A percentile compares a stretch with the other conserved stretches of the same genome.
Evolutionary conservation across 2,888 invertebrate genomes (phyloP).

Genomic region (Lampropteryx suffumata): DNA sequence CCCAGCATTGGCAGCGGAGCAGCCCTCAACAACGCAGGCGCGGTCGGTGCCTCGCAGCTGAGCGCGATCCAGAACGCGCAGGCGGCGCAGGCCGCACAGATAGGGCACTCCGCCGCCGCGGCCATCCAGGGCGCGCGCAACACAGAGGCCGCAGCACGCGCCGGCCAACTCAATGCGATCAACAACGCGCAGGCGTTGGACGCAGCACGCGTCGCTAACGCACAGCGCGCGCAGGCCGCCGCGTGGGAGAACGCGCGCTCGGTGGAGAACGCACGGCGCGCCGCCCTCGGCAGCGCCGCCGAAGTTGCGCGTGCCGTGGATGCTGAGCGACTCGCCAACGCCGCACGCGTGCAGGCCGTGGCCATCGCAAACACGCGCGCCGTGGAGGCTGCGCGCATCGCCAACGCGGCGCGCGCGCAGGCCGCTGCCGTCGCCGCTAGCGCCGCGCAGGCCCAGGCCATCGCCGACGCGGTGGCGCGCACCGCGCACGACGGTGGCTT

Average conservation of each 20-base stretch:
- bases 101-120: constrained; percentile 71
- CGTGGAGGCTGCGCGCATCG: constrained; percentile 71
- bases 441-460: constrained; percentile 66
- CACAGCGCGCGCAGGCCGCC: constrained; percentile 74
- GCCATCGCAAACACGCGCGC: constrained; percentile 73
- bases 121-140: constrained; percentile 74
- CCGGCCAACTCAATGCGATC: constrained; percentile 68
- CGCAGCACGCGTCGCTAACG: constrained; percentile 68
- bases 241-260: constrained; percentile 73
- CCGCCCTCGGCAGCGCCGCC: constrained; percentile 55
- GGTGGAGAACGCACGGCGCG: constrained; percentile 68
- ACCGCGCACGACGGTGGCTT: constrained; percentile 49
- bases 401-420: constrained; percentile 55
- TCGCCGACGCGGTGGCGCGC: constrained; percentile 64
- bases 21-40: constrained; percentile 69
- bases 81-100: constrained; percentile 69
- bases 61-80: constrained; percentile 76
- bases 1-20: constrained; percentile 52
- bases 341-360: constrained; percentile 71
- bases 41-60: constrained; percentile 71
- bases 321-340: constrained; percentile 66
- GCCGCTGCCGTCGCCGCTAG: constrained; percentile 61
- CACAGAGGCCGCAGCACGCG: constrained; percentile 69
- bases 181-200: constrained; percentile 72
- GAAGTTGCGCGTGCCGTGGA: constrained; percentile 62